Percentiles rank a stretch among this genome's conserved stretches.
phyloP scores from a whole-genome alignment of 2,888 invertebrate species.

The Cataglyphis albicans region DNA sequence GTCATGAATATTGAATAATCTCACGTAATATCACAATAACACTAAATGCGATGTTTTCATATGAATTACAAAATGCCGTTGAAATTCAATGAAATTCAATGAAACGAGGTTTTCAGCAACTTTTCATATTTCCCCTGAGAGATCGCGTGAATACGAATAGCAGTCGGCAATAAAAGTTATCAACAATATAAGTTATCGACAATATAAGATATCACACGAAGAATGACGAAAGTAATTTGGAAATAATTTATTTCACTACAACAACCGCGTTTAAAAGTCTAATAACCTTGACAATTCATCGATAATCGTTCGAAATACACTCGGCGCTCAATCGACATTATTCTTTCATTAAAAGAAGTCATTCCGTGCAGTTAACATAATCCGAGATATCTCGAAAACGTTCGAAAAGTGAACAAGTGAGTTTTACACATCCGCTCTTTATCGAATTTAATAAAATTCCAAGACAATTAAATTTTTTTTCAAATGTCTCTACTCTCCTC shows the following conservation, averaged over 20 bases:
- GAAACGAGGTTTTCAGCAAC: conserved; percentile 48
- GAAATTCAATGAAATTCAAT: conserved; percentile 42
- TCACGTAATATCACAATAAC: not conserved
- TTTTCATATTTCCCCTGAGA: conserved; percentile 40
- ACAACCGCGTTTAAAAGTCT: conserved; percentile 26
- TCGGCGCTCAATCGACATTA: not conserved
- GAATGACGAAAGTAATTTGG: conserved; percentile 35
- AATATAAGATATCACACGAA: conserved; percentile 35
- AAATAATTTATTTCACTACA: not conserved
- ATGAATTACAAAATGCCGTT: conserved; percentile 14
- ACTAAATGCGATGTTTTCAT: conserved; percentile 6
- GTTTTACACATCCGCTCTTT: not conserved
- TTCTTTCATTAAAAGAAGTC: not conserved
- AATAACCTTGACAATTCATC: not conserved
- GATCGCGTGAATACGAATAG: conserved; percentile 22
- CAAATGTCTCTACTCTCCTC: not conserved
- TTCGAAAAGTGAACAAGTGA: not conserved
- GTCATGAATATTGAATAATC: not conserved
- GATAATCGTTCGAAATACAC: conserved; percentile 6
- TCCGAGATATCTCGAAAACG: not conserved
- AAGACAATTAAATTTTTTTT: not conserved
- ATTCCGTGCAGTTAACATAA: not conserved
- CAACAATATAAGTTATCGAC: too few species aligned
- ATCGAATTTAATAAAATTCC: not conserved
- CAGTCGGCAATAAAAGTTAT: conserved; percentile 37